Evolutionary conservation across 2,888 invertebrate species (phyloP).

Genomic region (Sesia apiformis): DNA sequence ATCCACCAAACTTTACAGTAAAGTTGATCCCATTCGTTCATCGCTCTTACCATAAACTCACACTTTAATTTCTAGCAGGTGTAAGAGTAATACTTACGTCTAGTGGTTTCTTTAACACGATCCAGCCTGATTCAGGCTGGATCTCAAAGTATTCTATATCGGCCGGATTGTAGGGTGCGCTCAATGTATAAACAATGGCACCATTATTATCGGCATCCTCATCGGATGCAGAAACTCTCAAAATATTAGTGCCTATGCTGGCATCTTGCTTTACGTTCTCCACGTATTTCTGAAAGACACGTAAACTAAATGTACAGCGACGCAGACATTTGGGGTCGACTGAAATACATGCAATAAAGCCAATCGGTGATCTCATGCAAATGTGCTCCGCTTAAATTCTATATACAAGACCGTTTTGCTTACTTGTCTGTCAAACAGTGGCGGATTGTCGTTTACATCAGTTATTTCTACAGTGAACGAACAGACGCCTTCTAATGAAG

Average conservation of each 20-base stretch:
- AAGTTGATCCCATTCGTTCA: slow-evolving; percentile 67
- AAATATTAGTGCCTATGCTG: slow-evolving; percentile 94
- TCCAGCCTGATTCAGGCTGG: slow-evolving; percentile 98
- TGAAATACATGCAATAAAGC: slow-evolving; percentile 20
- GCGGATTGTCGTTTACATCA: slow-evolving; percentile 98
- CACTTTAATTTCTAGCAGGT: slow-evolving; percentile 20
- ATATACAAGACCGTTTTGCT: slow-evolving; percentile 22
- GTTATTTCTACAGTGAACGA: slow-evolving; percentile 98
- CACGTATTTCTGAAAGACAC: slow-evolving; percentile 89
- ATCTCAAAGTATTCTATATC: slow-evolving; percentile 97
- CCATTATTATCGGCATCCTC: slow-evolving; percentile 98
- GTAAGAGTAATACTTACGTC: slow-evolving; percentile 87
- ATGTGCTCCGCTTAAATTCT: not conserved
- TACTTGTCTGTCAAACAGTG: slow-evolving; percentile 95
- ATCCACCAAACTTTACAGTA: slow-evolving; percentile 70
- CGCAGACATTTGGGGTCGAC: slow-evolving; percentile 18
- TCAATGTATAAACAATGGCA: slow-evolving; percentile 92
- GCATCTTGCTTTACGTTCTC: slow-evolving; percentile 98
- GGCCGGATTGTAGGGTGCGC: slow-evolving; percentile 89
- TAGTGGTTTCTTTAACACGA: slow-evolving; percentile 93
- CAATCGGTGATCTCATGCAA: slow-evolving; percentile 1
- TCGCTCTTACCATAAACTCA: slow-evolving; percentile 51
- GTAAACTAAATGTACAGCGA: slow-evolving; percentile 17
- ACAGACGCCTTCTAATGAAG: slow-evolving; percentile 97
- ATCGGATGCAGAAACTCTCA: slow-evolving; percentile 95